Evolutionary conservation across 2,113 vertebrate species (phyloP).

Genomic region (Scatophagus argus): DNA sequence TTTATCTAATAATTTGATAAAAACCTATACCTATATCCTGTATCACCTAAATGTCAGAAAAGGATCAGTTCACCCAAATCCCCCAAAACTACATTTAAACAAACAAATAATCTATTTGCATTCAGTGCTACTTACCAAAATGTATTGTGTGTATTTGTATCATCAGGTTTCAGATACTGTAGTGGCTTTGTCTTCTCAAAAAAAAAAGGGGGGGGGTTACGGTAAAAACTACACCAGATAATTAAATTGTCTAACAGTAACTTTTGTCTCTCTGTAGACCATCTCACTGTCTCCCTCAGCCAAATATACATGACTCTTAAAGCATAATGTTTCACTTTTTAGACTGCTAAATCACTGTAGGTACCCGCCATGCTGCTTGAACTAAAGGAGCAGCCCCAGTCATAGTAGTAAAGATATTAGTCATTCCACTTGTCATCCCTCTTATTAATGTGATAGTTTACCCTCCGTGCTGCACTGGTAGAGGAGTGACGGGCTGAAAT

Average conservation of each 20-base stretch:
- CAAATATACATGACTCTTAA: slow-evolving; percentile 40
- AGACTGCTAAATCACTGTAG: slow-evolving; percentile 17
- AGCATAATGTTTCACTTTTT: slow-evolving; percentile 25
- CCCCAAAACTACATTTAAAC: background rate
- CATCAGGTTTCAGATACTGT: background rate
- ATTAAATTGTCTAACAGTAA: background rate
- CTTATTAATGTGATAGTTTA: background rate
- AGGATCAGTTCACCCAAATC: background rate
- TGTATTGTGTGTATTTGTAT: too few species aligned
- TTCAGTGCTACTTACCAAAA: background rate
- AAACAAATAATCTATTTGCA: background rate
- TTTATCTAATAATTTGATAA: slow-evolving; percentile 6
- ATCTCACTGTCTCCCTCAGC: background rate
- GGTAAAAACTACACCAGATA: background rate
- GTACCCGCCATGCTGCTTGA: slow-evolving; percentile 8
- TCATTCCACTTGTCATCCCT: slow-evolving; percentile 1
- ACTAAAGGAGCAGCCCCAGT: slow-evolving; percentile 7
- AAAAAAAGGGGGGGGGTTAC: background rate
- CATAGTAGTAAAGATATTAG: too few species aligned
- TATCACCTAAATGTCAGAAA: background rate
- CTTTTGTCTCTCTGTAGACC: background rate
- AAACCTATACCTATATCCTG: fast-evolving
- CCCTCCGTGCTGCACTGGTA: background rate
- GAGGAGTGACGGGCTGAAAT: slow-evolving; percentile 12
- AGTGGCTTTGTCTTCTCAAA: background rate